Conservation (phyloP, 2,888 invertebrate species). For the Caenorhabditis sp. region DNA sequence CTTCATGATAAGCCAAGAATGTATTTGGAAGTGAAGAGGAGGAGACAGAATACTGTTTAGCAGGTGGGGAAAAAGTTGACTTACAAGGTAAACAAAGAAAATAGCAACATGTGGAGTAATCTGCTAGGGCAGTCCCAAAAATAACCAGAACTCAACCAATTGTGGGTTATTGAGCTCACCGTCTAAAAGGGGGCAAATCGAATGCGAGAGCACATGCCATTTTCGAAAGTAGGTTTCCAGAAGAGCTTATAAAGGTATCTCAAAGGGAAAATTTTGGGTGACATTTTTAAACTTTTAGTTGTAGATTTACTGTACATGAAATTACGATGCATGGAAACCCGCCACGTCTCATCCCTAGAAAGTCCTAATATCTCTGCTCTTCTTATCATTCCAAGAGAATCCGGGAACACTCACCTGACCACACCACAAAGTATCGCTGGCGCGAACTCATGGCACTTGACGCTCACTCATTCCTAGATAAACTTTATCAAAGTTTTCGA, state of each 20-base stretch:
- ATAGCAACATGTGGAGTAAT: not conserved
- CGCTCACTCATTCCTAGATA: conserved; percentile 2
- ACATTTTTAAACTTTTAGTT: too few species aligned
- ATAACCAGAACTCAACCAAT: not conserved
- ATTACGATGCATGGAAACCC: too few species aligned
- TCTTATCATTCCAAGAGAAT: not conserved
- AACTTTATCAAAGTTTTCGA: conserved; percentile 16
- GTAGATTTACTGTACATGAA: too few species aligned
- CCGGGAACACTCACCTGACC: not conserved
- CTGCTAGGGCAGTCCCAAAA: not conserved
- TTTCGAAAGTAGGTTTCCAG: too few species aligned
- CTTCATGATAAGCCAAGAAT: conserved; percentile 26
- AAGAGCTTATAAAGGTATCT: too few species aligned
- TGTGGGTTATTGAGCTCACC: too few species aligned
- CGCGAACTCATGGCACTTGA: conserved; percentile 15
- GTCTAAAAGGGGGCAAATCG: too few species aligned
- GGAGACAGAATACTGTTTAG: conserved; percentile 19
- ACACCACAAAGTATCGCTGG: not conserved
- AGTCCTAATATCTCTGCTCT: not conserved
- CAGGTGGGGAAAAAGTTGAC: conserved; percentile 4
- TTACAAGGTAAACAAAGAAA: conserved; percentile 25
- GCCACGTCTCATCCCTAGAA: too few species aligned
- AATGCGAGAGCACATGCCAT: too few species aligned
- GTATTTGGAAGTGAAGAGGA: conserved; percentile 31
- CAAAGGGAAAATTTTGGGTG: too few species aligned